Evolutionary conservation across 2,113 vertebrate species (phyloP).

Genomic region (Macaca fascicularis): T2T-MFA8v1.1 NC_088395.1:143364501-143365000

Average conservation of each 20-base stretch:
- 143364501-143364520: neutral
- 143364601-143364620: neutral
- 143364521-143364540: neutral
- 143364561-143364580: neutral
- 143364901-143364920: neutral
- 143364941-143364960: neutral
- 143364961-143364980: neutral
- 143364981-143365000: neutral
- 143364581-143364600: conserved; percentile 1
- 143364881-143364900: neutral
- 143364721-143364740: neutral
- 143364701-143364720: conserved; percentile 48
- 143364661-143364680: neutral
- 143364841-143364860: neutral
- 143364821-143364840: neutral
- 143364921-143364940: neutral
- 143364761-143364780: conserved; percentile 8
- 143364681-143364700: neutral
- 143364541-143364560: neutral
- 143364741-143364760: conserved; percentile 24
- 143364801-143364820: neutral
- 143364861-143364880: neutral
- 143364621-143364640: conserved; percentile 30
- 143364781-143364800: conserved; percentile 38
- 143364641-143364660: conserved; percentile 48